Conservation (phyloP, 2,888 invertebrate species). For the Coelopa pilipes region DNA sequence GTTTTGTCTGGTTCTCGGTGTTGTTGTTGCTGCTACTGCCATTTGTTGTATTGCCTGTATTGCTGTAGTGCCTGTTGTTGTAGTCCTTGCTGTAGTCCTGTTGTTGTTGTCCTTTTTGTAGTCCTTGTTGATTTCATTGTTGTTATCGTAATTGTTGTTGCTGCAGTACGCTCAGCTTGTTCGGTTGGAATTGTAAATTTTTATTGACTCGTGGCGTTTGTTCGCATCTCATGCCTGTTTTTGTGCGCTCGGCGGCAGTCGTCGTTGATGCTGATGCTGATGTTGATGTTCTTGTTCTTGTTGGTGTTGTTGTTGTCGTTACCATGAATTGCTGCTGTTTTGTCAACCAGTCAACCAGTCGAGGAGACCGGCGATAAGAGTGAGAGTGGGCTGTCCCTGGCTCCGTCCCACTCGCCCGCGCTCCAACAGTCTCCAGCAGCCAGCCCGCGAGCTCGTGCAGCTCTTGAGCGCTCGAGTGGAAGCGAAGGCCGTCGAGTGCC, state of each 20-base stretch:
- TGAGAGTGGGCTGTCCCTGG: not conserved
- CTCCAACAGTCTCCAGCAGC: too few species aligned
- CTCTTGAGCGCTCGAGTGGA: too few species aligned
- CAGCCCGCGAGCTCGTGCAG: too few species aligned
- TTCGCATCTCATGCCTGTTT: not conserved
- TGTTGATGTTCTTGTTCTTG: too few species aligned
- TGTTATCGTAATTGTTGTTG: not conserved
- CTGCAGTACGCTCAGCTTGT: too few species aligned
- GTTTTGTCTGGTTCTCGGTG: constrained; percentile 19
- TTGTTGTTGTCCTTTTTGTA: constrained; percentile 48
- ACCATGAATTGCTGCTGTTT: not conserved
- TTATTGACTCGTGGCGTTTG: constrained; percentile 13
- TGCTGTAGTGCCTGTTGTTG: not conserved
- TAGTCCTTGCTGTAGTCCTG: constrained; percentile 42
- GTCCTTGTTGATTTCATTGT: not conserved
- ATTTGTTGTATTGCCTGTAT: not conserved
- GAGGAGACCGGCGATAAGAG: not conserved
- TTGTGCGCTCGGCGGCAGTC: not conserved
- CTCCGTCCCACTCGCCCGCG: not conserved
- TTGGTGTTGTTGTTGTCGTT: not conserved
- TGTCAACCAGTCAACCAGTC: not conserved
- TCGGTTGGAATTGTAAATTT: constrained; percentile 23
- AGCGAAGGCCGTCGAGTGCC: too few species aligned
- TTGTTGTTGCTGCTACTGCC: not conserved
- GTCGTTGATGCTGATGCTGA: not conserved